These are phyloP conservation scores for Aythya baeri DNA, from an alignment of 2,113 vertebrate species.

Conservation along the genomic window DNA sequence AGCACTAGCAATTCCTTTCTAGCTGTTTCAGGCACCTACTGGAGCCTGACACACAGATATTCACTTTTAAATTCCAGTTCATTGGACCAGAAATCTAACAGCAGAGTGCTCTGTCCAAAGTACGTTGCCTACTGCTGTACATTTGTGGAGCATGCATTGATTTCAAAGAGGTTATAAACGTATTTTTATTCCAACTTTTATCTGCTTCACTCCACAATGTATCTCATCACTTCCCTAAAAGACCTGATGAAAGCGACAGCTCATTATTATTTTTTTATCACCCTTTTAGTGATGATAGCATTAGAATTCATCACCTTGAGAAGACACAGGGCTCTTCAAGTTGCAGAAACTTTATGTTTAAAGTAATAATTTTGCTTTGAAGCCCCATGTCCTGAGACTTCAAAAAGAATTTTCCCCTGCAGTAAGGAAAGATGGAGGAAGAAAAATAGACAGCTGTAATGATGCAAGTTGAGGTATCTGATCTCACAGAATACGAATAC, in stretches of 20 bases:
- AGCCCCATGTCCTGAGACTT: slow-evolving; percentile 16
- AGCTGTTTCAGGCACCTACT: neutral
- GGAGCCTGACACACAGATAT: neutral
- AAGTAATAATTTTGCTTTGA: slow-evolving; percentile 53
- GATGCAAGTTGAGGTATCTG: neutral
- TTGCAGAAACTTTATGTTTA: neutral
- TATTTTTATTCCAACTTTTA: slow-evolving; percentile 1
- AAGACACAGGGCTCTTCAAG: neutral
- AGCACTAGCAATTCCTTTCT: neutral
- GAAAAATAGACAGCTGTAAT: neutral
- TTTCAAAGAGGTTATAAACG: neutral
- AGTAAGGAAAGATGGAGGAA: neutral
- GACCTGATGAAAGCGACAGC: neutral
- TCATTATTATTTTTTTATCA: slow-evolving; percentile 18
- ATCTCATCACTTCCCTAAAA: neutral
- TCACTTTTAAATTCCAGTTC: neutral
- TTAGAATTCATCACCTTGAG: slow-evolving; percentile 31
- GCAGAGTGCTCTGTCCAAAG: neutral
- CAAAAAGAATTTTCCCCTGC: slow-evolving; percentile 46
- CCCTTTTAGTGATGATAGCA: neutral
- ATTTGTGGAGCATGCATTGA: neutral
- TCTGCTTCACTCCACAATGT: neutral
- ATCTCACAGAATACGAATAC: neutral
- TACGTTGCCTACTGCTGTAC: neutral
- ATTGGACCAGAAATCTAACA: neutral